These are phyloP conservation scores for Clarias macrocephalus DNA, from an alignment of 2,113 vertebrate genomes.

Conservation along the genomic window DNA sequence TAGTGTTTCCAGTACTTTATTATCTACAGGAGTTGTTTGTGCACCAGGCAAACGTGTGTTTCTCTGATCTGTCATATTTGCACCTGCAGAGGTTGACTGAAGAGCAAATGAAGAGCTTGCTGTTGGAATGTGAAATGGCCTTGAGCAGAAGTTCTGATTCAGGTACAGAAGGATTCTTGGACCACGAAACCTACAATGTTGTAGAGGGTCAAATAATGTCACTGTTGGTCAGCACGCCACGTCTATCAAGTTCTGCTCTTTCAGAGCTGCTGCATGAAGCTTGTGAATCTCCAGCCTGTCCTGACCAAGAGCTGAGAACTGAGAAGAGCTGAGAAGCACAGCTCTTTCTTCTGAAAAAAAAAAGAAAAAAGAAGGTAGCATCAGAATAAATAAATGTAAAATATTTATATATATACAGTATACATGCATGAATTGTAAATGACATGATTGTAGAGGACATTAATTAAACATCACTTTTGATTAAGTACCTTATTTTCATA, in stretches of 20 bases:
- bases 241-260: constrained; percentile 40
- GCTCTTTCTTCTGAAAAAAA: neutral
- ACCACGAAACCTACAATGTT: neutral
- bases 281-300: constrained; percentile 19
- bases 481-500: neutral
- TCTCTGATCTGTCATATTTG: constrained; percentile 16
- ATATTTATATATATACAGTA: neutral
- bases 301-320: neutral
- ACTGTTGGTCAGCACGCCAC: constrained; percentile 20
- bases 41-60: neutral
- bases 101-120: constrained; percentile 66
- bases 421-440: neutral
- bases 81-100: constrained; percentile 62
- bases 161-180: constrained; percentile 18
- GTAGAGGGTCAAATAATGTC: constrained; percentile 7
- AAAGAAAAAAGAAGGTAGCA: neutral
- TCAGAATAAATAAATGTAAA: neutral
- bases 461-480: neutral
- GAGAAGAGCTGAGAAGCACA: neutral
- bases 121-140: constrained; percentile 66
- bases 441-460: neutral
- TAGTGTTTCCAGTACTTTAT: neutral
- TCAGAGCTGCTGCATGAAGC: constrained; percentile 47
- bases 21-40: neutral
- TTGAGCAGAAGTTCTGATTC: constrained; percentile 48